Base-by-base conservation (phyloP, 1,140 invertebrate genomes). In the Antheraea pernyi region DNA sequence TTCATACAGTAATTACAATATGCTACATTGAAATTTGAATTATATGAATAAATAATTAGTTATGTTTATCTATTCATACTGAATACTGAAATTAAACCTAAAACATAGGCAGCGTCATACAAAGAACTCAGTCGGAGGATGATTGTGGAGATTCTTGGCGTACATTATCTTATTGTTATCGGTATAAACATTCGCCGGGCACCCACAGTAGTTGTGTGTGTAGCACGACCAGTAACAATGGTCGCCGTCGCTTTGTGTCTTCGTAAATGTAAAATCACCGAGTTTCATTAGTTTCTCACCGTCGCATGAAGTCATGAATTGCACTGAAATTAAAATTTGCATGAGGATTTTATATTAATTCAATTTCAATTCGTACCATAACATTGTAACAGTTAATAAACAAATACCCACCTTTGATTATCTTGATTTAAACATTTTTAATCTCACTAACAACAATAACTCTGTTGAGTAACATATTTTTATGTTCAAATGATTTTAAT, bases 71-170 rank as follows among this genome's bases (percentile, higher is more conserved):
- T 13, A 53, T 2, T 13, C 46, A n/a, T 16, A 53, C 16, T 53
- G 11, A 53, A 53, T 53, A 16, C 11, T 53, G 46, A 16, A 53
- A 11, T n/a, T 53, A 53, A 30, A n/a, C 16, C 46, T 53, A 53
- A n/a, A 53, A 53, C 13, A 6, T 13, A 53, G 11, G 46, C 46
- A 65, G 68, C 46, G 76, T 90, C 84, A 92, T 72, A 91, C 89
- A 79, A 91, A 91, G 66, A 89, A 91, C 59, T 91, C 89, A 0
- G 87, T 89, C 2, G 90, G 90, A 0, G 82, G 82, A 74, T 92
- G 89, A 63, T 89, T 91, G 58, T 91, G 89, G 2, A 70, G 53
- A 39, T 91, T 91, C 64, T 80, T 86, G 2, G 86, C 84, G 42
- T 77, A 83, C 5, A 91, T 65, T 13, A 91, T 19, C 67, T 78